phyloP scores from a whole-genome alignment of 2,797 vertebrate species.

The Varecia variegata region DNA sequence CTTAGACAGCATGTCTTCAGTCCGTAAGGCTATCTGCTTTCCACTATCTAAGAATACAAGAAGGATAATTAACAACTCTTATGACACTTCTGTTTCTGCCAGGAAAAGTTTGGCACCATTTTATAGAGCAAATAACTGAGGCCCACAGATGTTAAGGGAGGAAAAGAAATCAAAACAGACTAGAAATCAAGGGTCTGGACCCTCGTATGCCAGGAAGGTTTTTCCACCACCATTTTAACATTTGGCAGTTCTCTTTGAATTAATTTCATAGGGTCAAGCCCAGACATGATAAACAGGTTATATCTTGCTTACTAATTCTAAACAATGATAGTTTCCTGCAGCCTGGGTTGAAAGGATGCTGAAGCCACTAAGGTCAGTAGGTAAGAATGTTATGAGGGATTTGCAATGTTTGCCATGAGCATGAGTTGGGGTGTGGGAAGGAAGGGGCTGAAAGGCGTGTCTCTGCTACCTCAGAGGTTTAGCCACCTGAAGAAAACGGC shows the following conservation, averaged over 20 bases:
- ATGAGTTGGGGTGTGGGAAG: accelerated
- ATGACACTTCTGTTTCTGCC: not conserved
- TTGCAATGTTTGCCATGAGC: not conserved
- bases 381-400: not conserved
- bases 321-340: not conserved
- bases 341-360: not conserved
- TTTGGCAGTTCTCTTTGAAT: not conserved
- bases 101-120: not conserved
- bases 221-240: not conserved
- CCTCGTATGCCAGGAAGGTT: not conserved
- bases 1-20: not conserved
- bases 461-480: not conserved
- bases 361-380: not conserved
- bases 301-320: not conserved
- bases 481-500: not conserved
- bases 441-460: not conserved
- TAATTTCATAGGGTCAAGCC: not conserved
- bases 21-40: not conserved
- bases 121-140: not conserved
- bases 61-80: not conserved
- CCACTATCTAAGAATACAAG: not conserved
- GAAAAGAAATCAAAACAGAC: not conserved
- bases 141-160: not conserved
- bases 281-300: not conserved
- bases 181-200: not conserved